These are phyloP conservation scores for Xyliphius kryptos DNA, from an alignment of 2,113 vertebrate genomes.

Conservation along the genomic window DNA sequence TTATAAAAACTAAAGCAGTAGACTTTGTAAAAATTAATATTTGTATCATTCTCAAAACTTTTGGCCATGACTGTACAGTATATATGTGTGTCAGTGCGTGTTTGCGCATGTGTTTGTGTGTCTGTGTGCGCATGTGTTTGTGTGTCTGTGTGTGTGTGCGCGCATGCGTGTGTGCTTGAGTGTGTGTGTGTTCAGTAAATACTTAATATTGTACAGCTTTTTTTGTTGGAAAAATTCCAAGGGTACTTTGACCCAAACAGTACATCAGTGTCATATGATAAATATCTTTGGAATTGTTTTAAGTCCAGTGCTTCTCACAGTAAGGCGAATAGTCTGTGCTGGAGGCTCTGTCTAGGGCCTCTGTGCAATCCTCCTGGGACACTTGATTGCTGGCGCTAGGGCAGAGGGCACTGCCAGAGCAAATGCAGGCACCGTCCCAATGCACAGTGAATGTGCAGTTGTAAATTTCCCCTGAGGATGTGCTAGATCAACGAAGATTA, in stretches of 20 bases:
- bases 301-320: constrained; percentile 16
- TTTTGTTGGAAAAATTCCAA: too few relatives aligned
- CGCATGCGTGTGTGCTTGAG: too few relatives aligned
- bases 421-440: constrained; percentile 40
- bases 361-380: constrained; percentile 31
- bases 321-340: constrained; percentile 55
- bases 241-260: neutral
- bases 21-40: too few relatives aligned
- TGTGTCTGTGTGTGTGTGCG: too few relatives aligned
- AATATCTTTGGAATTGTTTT: neutral
- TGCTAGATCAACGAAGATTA: constrained; percentile 9
- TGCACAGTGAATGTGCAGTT: constrained; percentile 2
- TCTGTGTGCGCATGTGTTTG: too few relatives aligned
- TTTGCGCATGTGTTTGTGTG: too few relatives aligned
- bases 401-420: constrained; percentile 45
- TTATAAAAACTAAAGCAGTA: too few relatives aligned
- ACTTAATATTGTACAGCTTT: too few relatives aligned
- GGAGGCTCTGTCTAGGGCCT: constrained; percentile 26
- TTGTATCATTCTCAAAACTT: too few relatives aligned
- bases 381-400: constrained; percentile 67
- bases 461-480: neutral
- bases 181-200: too few relatives aligned
- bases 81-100: too few relatives aligned
- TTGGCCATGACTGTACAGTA: too few relatives aligned
- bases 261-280: neutral